These are phyloP conservation scores for Eueremaeus valkanovi DNA, from an alignment of 2,888 invertebrate species.

Conservation along the genomic window DNA sequence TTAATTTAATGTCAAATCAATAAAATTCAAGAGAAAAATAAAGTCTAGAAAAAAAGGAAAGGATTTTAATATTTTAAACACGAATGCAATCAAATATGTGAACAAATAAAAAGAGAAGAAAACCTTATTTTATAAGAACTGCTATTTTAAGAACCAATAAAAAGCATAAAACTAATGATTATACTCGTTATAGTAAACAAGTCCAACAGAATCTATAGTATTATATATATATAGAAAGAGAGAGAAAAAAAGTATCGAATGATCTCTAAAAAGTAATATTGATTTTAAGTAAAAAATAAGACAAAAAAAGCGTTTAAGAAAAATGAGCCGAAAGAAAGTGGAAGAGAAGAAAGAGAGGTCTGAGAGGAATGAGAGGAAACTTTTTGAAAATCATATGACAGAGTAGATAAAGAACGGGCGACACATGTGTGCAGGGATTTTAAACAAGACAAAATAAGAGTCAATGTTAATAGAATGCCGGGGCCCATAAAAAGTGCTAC, in stretches of 20 bases:
- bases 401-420: not conserved
- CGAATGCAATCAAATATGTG: not conserved
- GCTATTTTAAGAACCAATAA: constrained; percentile 25
- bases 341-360: not conserved
- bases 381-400: not conserved
- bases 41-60: no score
- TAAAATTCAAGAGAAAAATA: no score
- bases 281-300: constrained; percentile 6
- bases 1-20: no score
- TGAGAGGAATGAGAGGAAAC: not conserved
- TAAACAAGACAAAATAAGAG: not conserved
- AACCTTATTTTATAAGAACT: no score
- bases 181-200: constrained; percentile 8
- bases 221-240: not conserved
- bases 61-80: not conserved
- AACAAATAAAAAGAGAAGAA: no score
- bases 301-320: not conserved
- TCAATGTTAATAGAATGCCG: not conserved
- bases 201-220: not conserved
- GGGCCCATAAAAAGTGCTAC: no score
- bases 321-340: not conserved
- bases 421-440: not conserved
- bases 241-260: not conserved
- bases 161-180: constrained; percentile 22
- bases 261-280: constrained; percentile 4